phyloP scores from a whole-genome alignment of 2,888 invertebrate species.

The Tineola bisselliella region DNA sequence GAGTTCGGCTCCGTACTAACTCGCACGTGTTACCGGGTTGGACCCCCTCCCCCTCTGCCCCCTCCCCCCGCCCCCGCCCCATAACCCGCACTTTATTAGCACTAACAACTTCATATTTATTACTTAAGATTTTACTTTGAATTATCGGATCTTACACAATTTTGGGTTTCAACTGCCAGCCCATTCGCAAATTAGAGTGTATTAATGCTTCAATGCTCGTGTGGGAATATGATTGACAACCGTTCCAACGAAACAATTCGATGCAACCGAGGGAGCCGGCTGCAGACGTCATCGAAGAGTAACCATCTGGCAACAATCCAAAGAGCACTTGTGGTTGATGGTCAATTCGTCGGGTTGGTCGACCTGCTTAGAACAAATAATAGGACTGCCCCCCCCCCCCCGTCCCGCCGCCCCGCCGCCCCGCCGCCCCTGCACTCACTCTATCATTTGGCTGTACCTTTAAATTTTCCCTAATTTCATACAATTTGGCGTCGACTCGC shows the following conservation, averaged over 20 bases:
- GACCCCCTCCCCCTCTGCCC: neutral
- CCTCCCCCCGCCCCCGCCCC: neutral
- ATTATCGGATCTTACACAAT: too few relatives aligned
- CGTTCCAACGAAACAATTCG: too few relatives aligned
- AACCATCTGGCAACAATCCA: neutral
- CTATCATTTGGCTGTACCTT: neutral
- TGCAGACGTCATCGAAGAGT: too few relatives aligned
- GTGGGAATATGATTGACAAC: too few relatives aligned
- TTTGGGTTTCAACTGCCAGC: too few relatives aligned
- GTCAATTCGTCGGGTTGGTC: neutral
- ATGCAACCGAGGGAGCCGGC: too few relatives aligned
- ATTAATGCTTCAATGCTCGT: too few relatives aligned
- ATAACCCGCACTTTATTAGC: neutral
- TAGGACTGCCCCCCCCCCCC: neutral
- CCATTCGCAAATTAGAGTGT: too few relatives aligned
- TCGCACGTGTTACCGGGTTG: neutral
- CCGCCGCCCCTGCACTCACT: too few relatives aligned
- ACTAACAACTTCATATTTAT: neutral
- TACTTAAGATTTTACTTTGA: neutral
- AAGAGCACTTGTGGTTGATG: neutral
- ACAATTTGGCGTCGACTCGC: neutral
- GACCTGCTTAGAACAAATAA: neutral
- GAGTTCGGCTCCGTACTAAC: neutral
- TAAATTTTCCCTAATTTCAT: neutral
- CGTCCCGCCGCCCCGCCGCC: too few relatives aligned